These are phyloP conservation scores for Lophotis ruficrista DNA, from an alignment of 2,113 vertebrate genomes.

Conservation along the genomic window DNA sequence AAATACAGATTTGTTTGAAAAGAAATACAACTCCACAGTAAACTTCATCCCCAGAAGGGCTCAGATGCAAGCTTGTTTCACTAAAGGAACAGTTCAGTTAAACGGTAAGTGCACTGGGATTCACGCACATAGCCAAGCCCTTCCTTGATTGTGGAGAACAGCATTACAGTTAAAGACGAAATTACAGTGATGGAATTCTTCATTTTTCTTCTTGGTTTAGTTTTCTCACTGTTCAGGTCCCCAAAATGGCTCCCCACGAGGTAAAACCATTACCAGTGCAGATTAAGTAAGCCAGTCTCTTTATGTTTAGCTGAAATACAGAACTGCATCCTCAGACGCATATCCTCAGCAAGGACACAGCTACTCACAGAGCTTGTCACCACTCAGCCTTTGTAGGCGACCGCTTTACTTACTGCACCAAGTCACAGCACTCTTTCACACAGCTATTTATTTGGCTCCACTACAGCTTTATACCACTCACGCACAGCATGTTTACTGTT, in stretches of 20 bases:
- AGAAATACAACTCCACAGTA: background rate
- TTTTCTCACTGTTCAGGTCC: background rate
- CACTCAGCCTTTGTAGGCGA: background rate
- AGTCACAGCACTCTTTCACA: background rate
- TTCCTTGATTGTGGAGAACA: background rate
- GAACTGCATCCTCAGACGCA: background rate
- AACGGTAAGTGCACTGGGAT: fast-evolving
- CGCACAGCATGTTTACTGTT: background rate
- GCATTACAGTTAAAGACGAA: background rate
- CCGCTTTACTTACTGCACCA: background rate
- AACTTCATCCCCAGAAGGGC: background rate
- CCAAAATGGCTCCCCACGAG: background rate
- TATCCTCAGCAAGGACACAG: background rate
- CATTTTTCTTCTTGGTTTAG: background rate
- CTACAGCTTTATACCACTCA: background rate
- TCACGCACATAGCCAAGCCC: background rate
- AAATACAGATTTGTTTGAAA: background rate
- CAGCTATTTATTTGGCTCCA: background rate
- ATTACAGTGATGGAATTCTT: background rate
- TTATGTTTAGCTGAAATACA: background rate
- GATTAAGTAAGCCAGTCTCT: background rate
- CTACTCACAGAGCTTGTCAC: background rate
- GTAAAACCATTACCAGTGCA: background rate
- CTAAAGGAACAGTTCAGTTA: background rate
- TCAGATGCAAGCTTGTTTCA: background rate